These are phyloP conservation scores for Heliconius nattereri DNA, from an alignment of 1,140 invertebrate genomes.

Conservation along the genomic window DNA sequence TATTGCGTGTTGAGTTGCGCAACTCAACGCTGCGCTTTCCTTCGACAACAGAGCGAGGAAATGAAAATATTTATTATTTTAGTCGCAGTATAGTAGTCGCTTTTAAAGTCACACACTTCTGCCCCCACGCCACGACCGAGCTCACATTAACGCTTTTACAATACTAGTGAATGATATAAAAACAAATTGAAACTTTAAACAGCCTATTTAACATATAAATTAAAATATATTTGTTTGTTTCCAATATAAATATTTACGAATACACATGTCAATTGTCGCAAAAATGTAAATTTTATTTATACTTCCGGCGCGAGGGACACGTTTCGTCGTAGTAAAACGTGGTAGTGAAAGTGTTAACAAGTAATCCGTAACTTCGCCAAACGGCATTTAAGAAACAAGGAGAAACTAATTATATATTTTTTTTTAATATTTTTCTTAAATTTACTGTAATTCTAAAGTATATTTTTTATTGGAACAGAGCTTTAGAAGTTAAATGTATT, in stretches of 20 bases:
- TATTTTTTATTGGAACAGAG: background rate
- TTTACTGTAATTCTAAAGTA: background rate
- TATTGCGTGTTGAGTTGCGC: no score
- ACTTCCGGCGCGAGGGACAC: background rate
- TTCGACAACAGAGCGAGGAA: no score
- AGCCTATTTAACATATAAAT: no score
- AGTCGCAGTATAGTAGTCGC: no score
- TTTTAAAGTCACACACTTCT: no score
- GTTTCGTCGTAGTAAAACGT: constrained; percentile 3
- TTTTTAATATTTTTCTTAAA: background rate
- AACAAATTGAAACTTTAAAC: no score
- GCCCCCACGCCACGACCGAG: no score
- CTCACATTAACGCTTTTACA: no score
- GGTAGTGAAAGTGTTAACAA: background rate
- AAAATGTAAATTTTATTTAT: constrained; percentile 5
- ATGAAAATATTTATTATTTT: no score
- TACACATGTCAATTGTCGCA: background rate
- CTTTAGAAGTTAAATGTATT: no score
- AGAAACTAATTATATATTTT: background rate
- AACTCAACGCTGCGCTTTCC: no score
- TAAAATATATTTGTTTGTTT: background rate
- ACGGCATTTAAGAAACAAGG: background rate
- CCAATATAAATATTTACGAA: background rate
- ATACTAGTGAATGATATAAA: no score
- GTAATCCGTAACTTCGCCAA: background rate